phyloP scores from a whole-genome alignment of 2,888 invertebrate species.

The Griposia aprilina region DNA sequence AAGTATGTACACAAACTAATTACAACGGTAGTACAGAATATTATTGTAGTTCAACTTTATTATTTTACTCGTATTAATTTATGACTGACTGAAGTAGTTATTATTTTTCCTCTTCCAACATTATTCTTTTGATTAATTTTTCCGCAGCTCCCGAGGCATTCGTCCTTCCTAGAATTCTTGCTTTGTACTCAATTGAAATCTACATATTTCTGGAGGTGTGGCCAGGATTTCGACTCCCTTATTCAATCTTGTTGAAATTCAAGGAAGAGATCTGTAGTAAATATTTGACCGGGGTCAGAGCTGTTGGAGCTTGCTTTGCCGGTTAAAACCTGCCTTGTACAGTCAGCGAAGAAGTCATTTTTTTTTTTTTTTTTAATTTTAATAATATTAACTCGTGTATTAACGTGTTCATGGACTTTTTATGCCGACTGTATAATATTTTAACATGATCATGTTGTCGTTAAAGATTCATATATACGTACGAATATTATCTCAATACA shows the following conservation, averaged over 20 bases:
- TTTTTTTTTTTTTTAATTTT: too few species aligned
- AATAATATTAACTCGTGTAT: too few species aligned
- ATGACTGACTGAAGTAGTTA: neutral
- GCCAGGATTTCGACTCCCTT: neutral
- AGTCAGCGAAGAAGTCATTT: too few species aligned
- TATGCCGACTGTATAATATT: too few species aligned
- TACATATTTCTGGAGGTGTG: neutral
- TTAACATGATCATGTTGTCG: neutral
- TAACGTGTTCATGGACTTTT: too few species aligned
- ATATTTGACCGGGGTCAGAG: too few species aligned
- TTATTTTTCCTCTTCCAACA: slow-evolving; percentile 1
- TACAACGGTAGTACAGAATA: neutral
- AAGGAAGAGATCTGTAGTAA: neutral
- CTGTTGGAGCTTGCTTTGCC: too few species aligned
- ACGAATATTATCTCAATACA: neutral
- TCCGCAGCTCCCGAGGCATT: neutral
- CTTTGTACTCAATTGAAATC: slow-evolving; percentile 8
- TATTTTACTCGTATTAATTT: neutral
- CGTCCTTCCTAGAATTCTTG: neutral
- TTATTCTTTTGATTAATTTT: slow-evolving; percentile 24
- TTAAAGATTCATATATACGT: neutral
- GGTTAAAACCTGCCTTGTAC: too few species aligned
- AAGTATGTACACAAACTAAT: too few species aligned
- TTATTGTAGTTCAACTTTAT: too few species aligned
- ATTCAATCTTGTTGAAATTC: neutral